Evolutionary conservation across 2,113 vertebrate species (phyloP).

Genomic region (Podiceps cristatus): DNA sequence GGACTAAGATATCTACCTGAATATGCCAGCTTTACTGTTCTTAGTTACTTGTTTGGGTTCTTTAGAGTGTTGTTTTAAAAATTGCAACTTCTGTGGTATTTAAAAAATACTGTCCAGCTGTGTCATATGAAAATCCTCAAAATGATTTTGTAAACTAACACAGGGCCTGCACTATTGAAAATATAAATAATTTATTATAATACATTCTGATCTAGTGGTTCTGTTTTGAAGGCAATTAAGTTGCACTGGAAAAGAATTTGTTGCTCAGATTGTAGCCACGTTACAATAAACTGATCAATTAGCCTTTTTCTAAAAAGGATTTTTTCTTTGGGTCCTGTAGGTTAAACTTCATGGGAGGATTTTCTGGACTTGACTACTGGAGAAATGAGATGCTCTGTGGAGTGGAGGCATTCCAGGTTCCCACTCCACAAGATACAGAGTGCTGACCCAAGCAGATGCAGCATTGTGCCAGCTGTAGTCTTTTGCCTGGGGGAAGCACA

Average conservation of each 20-base stretch:
- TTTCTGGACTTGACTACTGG: background rate
- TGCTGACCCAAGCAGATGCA: background rate
- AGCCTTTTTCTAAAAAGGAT: background rate
- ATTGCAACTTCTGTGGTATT: background rate
- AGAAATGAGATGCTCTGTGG: background rate
- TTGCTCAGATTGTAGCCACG: background rate
- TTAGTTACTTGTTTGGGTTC: background rate
- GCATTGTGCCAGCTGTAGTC: background rate
- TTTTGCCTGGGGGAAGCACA: background rate
- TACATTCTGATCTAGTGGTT: background rate
- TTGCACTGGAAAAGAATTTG: background rate
- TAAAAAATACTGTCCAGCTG: background rate
- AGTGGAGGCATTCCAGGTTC: background rate
- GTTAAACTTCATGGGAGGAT: background rate
- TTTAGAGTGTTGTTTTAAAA: background rate
- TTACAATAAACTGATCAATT: background rate
- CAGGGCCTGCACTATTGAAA: background rate
- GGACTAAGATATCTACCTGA: background rate
- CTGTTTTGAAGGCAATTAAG: background rate
- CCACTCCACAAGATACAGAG: rapidly evolving
- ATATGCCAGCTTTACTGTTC: background rate
- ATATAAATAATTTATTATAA: background rate
- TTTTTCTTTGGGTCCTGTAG: background rate
- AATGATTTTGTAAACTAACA: background rate
- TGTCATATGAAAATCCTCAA: background rate